Evolutionary conservation across 1,140 invertebrate species (phyloP).

Genomic region (Aphis craccivora): DNA sequence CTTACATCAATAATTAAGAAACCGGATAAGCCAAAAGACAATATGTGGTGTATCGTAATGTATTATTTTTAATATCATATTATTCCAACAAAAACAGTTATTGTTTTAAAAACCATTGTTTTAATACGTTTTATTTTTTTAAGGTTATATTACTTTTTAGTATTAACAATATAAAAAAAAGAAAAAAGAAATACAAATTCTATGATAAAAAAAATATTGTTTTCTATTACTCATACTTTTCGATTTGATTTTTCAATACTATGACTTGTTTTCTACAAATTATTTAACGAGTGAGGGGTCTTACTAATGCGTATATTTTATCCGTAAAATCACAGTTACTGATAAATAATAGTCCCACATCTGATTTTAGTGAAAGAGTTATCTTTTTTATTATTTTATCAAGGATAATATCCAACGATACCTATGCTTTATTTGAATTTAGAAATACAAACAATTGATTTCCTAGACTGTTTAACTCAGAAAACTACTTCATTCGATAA

Average conservation of each 20-base stretch:
- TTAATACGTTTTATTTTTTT: not conserved
- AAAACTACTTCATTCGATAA: not conserved
- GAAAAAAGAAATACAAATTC: too few relatives aligned
- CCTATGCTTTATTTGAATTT: not conserved
- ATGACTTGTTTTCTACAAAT: too few relatives aligned
- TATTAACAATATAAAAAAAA: too few relatives aligned
- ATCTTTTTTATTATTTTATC: not conserved
- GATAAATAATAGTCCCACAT: not conserved
- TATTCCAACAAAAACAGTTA: not conserved
- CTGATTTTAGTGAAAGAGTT: not conserved
- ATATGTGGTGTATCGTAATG: not conserved
- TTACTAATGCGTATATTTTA: not conserved
- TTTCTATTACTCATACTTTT: too few relatives aligned
- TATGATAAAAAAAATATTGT: too few relatives aligned
- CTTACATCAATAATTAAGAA: not conserved
- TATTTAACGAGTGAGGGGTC: too few relatives aligned
- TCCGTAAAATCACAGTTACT: not conserved
- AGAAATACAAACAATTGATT: not conserved
- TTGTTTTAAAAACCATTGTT: not conserved
- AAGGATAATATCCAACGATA: not conserved
- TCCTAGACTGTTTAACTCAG: not conserved
- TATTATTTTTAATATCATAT: not conserved
- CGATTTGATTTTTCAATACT: too few relatives aligned
- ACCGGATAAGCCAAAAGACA: too few relatives aligned
- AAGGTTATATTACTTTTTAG: not conserved